Evolutionary conservation across 1,140 invertebrate genomes (phyloP), one percentile per base, ranked within the genome.

Genomic region (Druon quercuslanigerum): DNA sequence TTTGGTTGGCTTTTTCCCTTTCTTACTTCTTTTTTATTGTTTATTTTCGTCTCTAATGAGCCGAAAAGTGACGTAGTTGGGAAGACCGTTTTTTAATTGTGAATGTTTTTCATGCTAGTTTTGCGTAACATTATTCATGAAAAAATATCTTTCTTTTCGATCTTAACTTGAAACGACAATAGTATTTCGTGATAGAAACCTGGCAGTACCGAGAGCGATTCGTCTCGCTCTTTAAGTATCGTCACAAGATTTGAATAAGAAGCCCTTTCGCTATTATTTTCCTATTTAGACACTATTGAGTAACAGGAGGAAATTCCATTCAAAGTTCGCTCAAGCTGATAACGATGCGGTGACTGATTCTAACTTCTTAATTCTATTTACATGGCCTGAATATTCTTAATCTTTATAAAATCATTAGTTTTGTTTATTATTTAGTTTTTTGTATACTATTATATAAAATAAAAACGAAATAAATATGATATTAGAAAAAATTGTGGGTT

Each of bases 251-350:
- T 40, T n/a, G 33, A 66, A 8, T 3, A 9, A 5, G 5, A n/a
- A n/a, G 60, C 25, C 25, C 57, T 40, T 66, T 40, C 57, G 57
- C 57, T 66, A 16, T 66, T 66, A 33, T 40, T 66, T 66, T 66
- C 25, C 33, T 16, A 4, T n/a, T 40, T 16, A 66, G 13, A 40
- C 25, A 40, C 19, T 66, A 66, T 66, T 66, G 60, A 66, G 60
- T 66, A 66, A 66, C n/a, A 66, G 60, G 13, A 66, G 20, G 60
- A 66, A 66, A 66, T 40, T 66, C 33, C 20, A 40, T 66, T 66
- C 60, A 46, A 66, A 20, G 60, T 66, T 66, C 60, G 25, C n/a
- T 66, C 60, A 66, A 66, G 13, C 20, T 66, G 60, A 66, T 66
- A 66, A 66, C 14, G 20, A 66, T 14, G 20, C 33, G 57, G 57